A percentile compares a stretch with the other conserved stretches of the same genome.
Conservation (phyloP, 2,888 invertebrate species). For the Bursaphelenchus okinawaensis region DNA sequence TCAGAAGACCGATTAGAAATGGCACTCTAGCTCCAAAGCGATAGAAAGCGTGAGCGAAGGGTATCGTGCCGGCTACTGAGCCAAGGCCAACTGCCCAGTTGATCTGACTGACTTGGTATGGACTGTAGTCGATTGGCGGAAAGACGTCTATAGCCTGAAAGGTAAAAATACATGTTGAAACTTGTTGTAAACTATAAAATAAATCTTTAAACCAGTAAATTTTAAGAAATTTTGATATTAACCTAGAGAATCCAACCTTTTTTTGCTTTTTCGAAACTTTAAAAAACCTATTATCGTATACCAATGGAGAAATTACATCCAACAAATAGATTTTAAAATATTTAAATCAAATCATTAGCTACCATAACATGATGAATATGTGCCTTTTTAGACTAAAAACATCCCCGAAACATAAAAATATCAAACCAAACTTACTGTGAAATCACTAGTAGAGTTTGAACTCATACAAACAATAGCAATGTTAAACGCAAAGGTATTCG, state of each 20-base stretch:
- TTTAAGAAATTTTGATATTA: too few relatives aligned
- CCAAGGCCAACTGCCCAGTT: slow-evolving; percentile 25
- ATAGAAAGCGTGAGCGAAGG: slow-evolving; percentile 39
- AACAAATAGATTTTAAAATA: too few relatives aligned
- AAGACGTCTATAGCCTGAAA: neutral
- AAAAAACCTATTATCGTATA: too few relatives aligned
- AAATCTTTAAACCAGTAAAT: too few relatives aligned
- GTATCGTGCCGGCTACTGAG: slow-evolving; percentile 28
- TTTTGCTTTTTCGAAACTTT: too few relatives aligned
- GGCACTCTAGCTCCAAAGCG: slow-evolving; percentile 39
- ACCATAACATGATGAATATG: too few relatives aligned
- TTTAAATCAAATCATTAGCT: too few relatives aligned
- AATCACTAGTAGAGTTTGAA: neutral
- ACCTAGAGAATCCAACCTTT: too few relatives aligned
- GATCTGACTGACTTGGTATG: neutral
- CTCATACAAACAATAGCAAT: neutral
- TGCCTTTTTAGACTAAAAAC: neutral
- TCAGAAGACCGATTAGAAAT: neutral
- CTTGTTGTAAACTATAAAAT: too few relatives aligned
- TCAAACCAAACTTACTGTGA: neutral
- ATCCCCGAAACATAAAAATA: neutral
- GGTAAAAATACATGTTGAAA: too few relatives aligned
- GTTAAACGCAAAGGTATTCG: neutral
- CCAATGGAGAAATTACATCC: neutral
- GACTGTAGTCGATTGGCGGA: neutral